These are phyloP conservation scores for Orthonyx spaldingii DNA, from an alignment of 2,113 vertebrate species.

Conservation along the genomic window DNA sequence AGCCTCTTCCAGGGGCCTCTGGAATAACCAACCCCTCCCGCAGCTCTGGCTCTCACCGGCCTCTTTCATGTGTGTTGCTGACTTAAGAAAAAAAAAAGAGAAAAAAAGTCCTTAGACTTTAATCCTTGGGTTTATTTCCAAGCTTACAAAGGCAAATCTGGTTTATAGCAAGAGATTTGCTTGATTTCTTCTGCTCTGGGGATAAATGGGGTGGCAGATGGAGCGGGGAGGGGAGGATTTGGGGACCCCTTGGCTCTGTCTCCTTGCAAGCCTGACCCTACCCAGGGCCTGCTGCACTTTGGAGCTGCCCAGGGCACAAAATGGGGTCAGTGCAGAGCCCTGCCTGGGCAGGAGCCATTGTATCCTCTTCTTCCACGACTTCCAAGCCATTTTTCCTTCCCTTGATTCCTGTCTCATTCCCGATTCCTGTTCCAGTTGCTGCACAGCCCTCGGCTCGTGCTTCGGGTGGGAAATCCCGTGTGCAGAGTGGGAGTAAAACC, in stretches of 20 bases:
- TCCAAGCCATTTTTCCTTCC: neutral
- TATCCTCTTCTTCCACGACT: neutral
- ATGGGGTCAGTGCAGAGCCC: neutral
- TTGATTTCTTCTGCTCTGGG: neutral
- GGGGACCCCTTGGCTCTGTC: neutral
- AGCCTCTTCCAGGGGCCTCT: neutral
- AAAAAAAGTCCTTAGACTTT: neutral
- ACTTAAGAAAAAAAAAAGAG: neutral
- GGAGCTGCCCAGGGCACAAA: neutral
- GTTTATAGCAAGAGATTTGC: constrained; percentile 38
- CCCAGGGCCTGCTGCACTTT: neutral
- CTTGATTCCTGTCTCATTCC: neutral
- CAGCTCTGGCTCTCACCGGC: neutral
- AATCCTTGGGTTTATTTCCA: constrained; percentile 59
- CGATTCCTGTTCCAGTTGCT: neutral
- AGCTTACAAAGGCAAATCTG: constrained; percentile 50
- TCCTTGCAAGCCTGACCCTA: neutral
- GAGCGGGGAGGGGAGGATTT: neutral
- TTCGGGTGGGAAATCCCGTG: neutral
- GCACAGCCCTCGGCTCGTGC: neutral
- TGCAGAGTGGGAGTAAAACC: neutral
- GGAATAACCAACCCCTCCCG: neutral
- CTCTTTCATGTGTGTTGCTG: neutral
- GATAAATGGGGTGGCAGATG: constrained; percentile 32
- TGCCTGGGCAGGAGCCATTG: neutral